These are phyloP conservation scores for Linnaemya tessellans DNA, from an alignment of 2,888 invertebrate species.

Conservation along the genomic window DNA sequence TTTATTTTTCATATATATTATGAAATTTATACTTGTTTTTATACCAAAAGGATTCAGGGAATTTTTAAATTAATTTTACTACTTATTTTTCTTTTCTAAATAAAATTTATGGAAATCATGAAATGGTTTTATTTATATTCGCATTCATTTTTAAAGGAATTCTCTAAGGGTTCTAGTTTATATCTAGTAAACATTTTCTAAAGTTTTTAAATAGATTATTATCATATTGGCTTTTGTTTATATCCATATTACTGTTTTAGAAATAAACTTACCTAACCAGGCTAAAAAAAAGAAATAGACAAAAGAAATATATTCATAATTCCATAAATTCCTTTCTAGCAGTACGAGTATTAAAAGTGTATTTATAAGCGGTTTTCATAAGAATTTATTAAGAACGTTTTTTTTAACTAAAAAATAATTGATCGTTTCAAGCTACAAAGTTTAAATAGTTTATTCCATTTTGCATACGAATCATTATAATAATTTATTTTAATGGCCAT, in stretches of 20 bases:
- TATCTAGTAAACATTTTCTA: background rate
- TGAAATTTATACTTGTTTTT: background rate
- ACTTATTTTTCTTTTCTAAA: too few species aligned
- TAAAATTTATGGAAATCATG: background rate
- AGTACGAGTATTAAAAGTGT: background rate
- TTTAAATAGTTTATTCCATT: background rate
- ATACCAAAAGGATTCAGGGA: background rate
- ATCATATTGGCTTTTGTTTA: background rate
- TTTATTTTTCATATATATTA: background rate
- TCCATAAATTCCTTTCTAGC: background rate
- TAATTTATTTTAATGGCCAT: background rate
- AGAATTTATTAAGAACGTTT: background rate
- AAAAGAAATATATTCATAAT: background rate
- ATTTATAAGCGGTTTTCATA: conserved; percentile 20
- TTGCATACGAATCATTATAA: background rate
- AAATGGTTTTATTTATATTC: conserved; percentile 17
- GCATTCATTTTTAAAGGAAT: conserved; percentile 5
- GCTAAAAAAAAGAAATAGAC: conserved; percentile 49
- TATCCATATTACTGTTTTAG: background rate
- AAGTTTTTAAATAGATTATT: background rate
- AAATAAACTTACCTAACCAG: conserved; percentile 50
- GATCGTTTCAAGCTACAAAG: background rate
- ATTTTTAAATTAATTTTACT: background rate
- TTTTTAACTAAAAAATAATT: background rate
- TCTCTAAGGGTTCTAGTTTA: background rate